Base-by-base conservation (phyloP, 2,797 vertebrate genomes). In the Danionella dracula region DNA sequence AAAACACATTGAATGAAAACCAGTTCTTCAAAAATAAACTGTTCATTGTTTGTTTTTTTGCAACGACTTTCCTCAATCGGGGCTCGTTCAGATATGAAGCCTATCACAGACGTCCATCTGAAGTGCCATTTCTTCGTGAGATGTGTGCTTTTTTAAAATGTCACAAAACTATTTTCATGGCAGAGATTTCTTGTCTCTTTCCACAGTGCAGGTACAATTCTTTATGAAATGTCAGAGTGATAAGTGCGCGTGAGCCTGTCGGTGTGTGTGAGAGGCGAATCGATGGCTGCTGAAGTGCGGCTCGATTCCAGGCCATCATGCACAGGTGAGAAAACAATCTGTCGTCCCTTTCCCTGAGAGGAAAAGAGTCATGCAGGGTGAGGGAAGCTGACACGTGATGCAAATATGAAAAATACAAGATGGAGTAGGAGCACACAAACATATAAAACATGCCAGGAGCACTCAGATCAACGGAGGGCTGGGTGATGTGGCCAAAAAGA, bases 311-410 rank as follows among this genome's bases (percentile, higher is more conserved):
- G 61, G 62, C 17, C 57, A 35, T 67, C 31, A 54, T 12, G 10
- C 37, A 29, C 61, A 66, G 56, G 57, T 66, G 72, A 63, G 57
- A 70, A 62, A 61, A 41, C 66, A 65, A 59, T 60, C 42, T 61
- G 32, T 40, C 23, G 15, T 27, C 29, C 31, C 32, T 49, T 58
- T 59, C 8, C 45, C 32, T 35, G 40, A 65, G 41, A 32, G 57
- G 45, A 31, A 50, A 20, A 49, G 29, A 67, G 27, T 49, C 19
- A 34, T 23, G n/a, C 35, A 50, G 65, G 59, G 29, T 60, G 48
- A 70, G 45, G 44, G 60, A n/a, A 66, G 60, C 55, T 34, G 40
- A 35, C 59, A 46, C 66, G 59, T 41, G 12, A 16, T 34, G 38
- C n/a, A 34, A 23, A 16, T 41, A 21, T 41, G 12, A 62, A 50